Conservation (phyloP, 2,113 vertebrate species). For the Acanthisitta chloris region DNA sequence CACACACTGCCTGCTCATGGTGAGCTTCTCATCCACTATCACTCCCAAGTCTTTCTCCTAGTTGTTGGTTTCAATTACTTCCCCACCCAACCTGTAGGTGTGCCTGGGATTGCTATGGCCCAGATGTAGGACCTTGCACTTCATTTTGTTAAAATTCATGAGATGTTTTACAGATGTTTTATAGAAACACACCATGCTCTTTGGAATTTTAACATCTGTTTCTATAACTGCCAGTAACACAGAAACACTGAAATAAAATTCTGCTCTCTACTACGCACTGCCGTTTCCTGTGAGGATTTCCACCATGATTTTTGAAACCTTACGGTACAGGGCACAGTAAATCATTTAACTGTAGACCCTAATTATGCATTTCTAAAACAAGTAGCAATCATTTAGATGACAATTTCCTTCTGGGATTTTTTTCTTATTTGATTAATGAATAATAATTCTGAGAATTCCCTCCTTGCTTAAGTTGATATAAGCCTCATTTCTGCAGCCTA, state of each 20-base stretch:
- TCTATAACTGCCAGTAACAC: neutral
- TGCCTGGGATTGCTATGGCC: no score
- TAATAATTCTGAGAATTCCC: neutral
- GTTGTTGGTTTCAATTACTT: no score
- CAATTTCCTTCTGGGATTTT: neutral
- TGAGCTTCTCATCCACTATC: no score
- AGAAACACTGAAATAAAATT: neutral
- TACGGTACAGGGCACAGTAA: neutral
- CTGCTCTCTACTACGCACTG: neutral
- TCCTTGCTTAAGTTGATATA: neutral
- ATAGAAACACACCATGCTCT: rapidly evolving
- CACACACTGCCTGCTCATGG: no score
- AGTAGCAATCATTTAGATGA: neutral
- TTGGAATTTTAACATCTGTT: neutral
- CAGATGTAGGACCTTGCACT: no score
- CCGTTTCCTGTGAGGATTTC: neutral
- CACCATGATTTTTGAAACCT: neutral
- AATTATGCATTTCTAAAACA: neutral
- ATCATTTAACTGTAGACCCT: neutral
- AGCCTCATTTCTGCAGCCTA: neutral
- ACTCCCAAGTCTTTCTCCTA: no score
- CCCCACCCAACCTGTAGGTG: no score
- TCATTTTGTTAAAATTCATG: no score
- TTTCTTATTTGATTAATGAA: neutral
- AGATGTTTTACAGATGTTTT: no score